A percentile compares a stretch with the other conserved stretches of the same genome.
phyloP scores from a whole-genome alignment of 2,797 vertebrate species.

The Esox masquinongy region DNA sequence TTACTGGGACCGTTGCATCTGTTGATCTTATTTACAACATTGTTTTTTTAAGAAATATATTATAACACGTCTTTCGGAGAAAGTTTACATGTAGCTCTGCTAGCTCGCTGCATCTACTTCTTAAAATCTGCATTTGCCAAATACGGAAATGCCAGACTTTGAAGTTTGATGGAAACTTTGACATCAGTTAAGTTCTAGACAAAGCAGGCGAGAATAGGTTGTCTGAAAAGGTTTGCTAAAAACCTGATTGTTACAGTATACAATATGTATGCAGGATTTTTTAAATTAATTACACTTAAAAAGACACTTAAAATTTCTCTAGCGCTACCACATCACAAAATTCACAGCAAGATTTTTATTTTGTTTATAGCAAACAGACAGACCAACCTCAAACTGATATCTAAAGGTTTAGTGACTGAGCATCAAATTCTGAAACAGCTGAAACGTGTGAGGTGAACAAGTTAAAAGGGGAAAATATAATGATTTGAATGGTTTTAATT shows the following conservation, averaged over 20 bases:
- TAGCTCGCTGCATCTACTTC: not conserved
- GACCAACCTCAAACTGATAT: not conserved
- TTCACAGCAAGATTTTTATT: not conserved
- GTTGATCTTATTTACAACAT: constrained; percentile 3
- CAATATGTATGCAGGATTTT: too few relatives aligned
- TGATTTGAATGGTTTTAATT: constrained; percentile 52
- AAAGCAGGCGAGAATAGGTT: not conserved
- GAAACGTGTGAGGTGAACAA: constrained; percentile 32
- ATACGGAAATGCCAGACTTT: not conserved
- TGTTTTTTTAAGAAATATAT: not conserved
- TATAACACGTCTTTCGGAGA: not conserved
- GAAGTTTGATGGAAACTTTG: not conserved
- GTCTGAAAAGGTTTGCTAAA: not conserved
- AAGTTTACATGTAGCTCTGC: not conserved
- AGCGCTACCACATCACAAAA: not conserved
- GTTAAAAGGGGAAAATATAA: constrained; percentile 44
- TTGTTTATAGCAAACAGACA: constrained; percentile 21
- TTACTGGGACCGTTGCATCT: not conserved
- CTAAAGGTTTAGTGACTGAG: not conserved
- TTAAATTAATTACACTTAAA: not conserved
- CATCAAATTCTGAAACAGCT: constrained; percentile 10
- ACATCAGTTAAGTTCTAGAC: not conserved
- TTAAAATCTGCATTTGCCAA: not conserved
- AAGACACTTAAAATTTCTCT: not conserved
- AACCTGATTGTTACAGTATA: too few relatives aligned